Evolutionary conservation across 1,140 invertebrate genomes (phyloP), one percentile per base, ranked within the genome.

Genomic region (Drosophila athabasca): DNA sequence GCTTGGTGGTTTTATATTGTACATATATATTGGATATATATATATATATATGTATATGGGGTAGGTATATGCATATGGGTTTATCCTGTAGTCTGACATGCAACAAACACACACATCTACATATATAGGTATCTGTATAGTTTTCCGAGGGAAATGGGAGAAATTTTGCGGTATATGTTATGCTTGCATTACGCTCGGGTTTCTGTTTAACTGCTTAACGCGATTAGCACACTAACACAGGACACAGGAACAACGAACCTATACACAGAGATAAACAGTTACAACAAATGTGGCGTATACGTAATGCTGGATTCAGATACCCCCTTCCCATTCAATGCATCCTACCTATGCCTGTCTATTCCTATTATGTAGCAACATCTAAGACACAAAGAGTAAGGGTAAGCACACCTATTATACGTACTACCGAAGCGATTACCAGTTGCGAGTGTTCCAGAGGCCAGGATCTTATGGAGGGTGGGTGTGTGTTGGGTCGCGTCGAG

Each of bases 271-370:
- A 39, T n/a, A 31, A 22, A 54, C 22, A 46, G 51, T 61, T n/a
- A 24, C 17, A 26, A 35, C 60, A 35, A 50, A 69, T 13, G 74
- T 9, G 53, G 75, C 74, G 73, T 70, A 69, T 76, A 69, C 73
- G 43, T 49, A 62, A 69, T 58, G 48, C 9, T 3, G 31, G 31
- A 35, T 31, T 8, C 8, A 8, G 29, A 31, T 31, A 7, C 7
- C 24, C 24, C 5, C 31, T 39, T 5, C 35, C 11, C 11, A 39
- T 39, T 39, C 31, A 9, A 1, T 24, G 31, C 31, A 35, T 11
- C 31, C 9, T 39, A 9, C 31, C 31, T 51, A 26, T 45, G 44
- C 24, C 17, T 43, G 43, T 26, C 41, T 24, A 8, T 17, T 22
- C 31, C 29, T 31, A 41, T 13, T 54, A 48, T 51, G 41, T 50